Evolutionary conservation across 2,113 vertebrate genomes (phyloP), one percentile per base, ranked within the genome.

Genomic region (Thunnus maccoyii): DNA sequence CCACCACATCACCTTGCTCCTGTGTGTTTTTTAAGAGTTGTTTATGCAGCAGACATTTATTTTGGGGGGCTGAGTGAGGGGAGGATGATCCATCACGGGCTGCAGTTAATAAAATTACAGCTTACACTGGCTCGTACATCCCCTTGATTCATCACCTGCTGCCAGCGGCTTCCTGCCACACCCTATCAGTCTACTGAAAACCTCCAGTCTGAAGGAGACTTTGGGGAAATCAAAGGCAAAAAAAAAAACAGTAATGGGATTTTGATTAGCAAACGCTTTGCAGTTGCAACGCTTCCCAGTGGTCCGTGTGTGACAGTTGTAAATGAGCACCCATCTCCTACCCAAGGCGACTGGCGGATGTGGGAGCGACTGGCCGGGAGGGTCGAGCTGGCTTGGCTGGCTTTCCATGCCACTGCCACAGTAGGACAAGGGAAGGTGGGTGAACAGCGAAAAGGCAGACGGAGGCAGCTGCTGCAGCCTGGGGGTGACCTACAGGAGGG

Each of bases 21-120:
- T 51, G 47, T 77, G 62, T 72, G 7, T 7, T 70, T 67, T 77
- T 82, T 25, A 48, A 69, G 78, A 20, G 64, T 69, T 85, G 71
- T 92, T 86, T 93, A 83, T 61, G 73, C 61, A 78, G 93, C 85
- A 93, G 27, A 93, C 78, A 89, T 46, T 88, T 82, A 87, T 92
- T 94, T 87, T 87, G 69, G 58, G 51, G 63, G 58, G 9, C n/a
- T 50, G 61, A 60, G 48, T 44, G 52, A 51, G 47, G 57, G 70
- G 82, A 62, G 88, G 74, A 85, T 87, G 89, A 92, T 94, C 87
- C 87, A 93, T 90, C 91, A 90, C 17, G 76, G 84, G 91, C 92
- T 91, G 84, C 90, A 88, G 85, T 94, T 95, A 95, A 94, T 94
- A 95, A 96, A 96, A 95, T 95, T 89, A 93, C 90, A 86, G 82